These are phyloP conservation scores for Drosophila equinoxialis DNA, from an alignment of 1,140 invertebrate species.

Conservation along the genomic window DNA sequence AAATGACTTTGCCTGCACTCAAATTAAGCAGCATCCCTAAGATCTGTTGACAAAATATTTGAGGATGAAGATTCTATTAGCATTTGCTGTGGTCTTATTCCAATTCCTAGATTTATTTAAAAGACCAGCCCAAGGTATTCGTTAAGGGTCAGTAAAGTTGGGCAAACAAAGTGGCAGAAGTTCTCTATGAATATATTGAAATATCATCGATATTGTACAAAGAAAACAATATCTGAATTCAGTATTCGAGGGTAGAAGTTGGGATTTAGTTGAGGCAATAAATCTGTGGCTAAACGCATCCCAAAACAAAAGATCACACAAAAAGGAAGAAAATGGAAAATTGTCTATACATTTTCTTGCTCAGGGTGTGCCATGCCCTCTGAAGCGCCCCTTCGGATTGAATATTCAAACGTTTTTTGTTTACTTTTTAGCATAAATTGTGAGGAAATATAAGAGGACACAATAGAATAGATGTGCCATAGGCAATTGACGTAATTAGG, in stretches of 20 bases:
- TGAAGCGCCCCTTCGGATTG: conserved; percentile 36
- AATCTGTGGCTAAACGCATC: conserved; percentile 69
- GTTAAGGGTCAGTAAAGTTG: conserved; percentile 51
- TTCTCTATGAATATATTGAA: conserved; percentile 63
- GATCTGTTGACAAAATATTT: conserved; percentile 24
- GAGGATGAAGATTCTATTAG: conserved; percentile 59
- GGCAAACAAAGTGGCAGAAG: conserved; percentile 44
- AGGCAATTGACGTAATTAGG: conserved; percentile 74
- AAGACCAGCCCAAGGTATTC: too few species aligned
- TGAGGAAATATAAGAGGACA: conserved; percentile 53
- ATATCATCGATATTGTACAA: conserved; percentile 47
- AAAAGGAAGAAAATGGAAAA: conserved; percentile 54
- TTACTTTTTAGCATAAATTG: conserved; percentile 76
- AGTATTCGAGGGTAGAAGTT: conserved; percentile 47
- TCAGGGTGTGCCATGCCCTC: conserved; percentile 43
- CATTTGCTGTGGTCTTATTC: conserved; percentile 42
- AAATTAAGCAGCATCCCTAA: not conserved
- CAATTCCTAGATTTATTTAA: too few species aligned
- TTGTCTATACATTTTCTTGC: conserved; percentile 14
- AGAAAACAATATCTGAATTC: not conserved
- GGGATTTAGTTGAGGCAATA: conserved; percentile 60
- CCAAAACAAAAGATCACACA: conserved; percentile 56
- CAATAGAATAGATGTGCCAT: conserved; percentile 51
- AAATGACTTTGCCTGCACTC: conserved; percentile 25
- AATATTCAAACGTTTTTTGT: conserved; percentile 74